Evolutionary conservation across 2,797 vertebrate genomes (phyloP).

Genomic region (Enteromius afrohamiltoni): DNA sequence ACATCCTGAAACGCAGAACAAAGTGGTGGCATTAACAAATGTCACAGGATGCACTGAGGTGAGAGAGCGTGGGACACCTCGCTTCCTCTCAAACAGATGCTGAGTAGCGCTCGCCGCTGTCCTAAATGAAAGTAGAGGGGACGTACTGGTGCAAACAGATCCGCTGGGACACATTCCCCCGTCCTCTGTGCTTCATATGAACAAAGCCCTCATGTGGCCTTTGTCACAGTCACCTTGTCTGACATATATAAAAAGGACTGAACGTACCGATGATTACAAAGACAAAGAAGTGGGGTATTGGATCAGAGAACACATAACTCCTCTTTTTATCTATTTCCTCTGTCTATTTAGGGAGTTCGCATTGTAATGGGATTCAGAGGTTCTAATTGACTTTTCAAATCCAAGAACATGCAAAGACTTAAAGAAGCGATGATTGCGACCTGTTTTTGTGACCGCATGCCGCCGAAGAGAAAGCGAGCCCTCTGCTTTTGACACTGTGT

Average conservation of each 20-base stretch:
- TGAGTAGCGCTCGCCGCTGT: constrained; percentile 45
- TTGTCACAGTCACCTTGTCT: constrained; percentile 60
- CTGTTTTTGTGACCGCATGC: constrained; percentile 5
- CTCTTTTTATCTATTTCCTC: constrained; percentile 17
- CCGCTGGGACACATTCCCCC: constrained; percentile 43
- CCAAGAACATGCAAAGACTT: constrained; percentile 21
- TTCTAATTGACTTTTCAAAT: constrained; percentile 52
- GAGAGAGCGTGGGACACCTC: constrained; percentile 27
- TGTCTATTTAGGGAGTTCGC: constrained; percentile 26
- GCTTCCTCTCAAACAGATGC: constrained; percentile 21
- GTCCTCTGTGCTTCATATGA: constrained; percentile 58
- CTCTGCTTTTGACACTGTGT: background rate
- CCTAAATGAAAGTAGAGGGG: constrained; percentile 44
- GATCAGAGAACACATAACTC: constrained; percentile 13
- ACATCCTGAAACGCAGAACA: constrained; percentile 11
- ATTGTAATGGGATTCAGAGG: constrained; percentile 39
- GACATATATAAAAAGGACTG: constrained; percentile 57
- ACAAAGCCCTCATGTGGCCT: constrained; percentile 57
- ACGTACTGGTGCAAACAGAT: constrained; percentile 48
- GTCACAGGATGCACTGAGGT: constrained; percentile 48
- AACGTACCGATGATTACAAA: constrained; percentile 54
- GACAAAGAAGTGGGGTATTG: constrained; percentile 55
- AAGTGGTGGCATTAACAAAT: constrained; percentile 57
- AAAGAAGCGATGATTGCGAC: constrained; percentile 27
- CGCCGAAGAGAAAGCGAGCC: constrained; percentile 6